Base-by-base conservation (phyloP, 2,113 vertebrate genomes). In the Panthera tigris region DNA sequence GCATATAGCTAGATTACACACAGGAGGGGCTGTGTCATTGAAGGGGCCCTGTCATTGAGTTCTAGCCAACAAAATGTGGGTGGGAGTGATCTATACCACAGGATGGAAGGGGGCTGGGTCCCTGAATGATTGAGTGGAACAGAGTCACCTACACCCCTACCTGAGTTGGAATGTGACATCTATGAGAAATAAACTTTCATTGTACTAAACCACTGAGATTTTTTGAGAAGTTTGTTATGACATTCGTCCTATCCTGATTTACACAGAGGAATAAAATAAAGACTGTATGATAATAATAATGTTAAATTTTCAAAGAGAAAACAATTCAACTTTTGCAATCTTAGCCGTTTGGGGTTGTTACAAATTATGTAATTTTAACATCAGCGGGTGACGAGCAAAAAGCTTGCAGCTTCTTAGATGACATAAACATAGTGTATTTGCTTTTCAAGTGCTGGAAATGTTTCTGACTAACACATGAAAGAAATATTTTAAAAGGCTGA, bases 391-490 rank as follows among this genome's bases (percentile, higher is more conserved):
- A 96, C 52, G 76, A 97, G 96, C 86, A 97, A 94, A 98, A 95
- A 97, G 23, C 91, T 96, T 87, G 65, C 1, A 0, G 74, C 87
- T 97, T 97, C 95, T 97, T 95, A 89, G 91, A 97, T 95, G 96
- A 87, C 79, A 97, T 97, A 98, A 97, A 98, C 96, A 96, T 91
- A 94, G 83, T 85, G 57, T 92, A 98, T 98, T 97, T 98, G 96
- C 89, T 97, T 98, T 97, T 97, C 93, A 98, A 97, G 96, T 96
- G 65, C 93, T 97, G 68, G 79, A 96, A 98, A 97, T 92, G 82
- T 95, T 96, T 98, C 94, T 95, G 97, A 94, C 73, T 93, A 94
- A 97, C 97, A 97, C 93, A 98, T 76, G 89, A 96, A 96, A 97
- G 93, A 97, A 98, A 97, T 95, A 96, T 90, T 97, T 97, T 91